Evolutionary conservation across 2,888 invertebrate genomes (phyloP).

Genomic region (Eumerus sabulonum): DNA sequence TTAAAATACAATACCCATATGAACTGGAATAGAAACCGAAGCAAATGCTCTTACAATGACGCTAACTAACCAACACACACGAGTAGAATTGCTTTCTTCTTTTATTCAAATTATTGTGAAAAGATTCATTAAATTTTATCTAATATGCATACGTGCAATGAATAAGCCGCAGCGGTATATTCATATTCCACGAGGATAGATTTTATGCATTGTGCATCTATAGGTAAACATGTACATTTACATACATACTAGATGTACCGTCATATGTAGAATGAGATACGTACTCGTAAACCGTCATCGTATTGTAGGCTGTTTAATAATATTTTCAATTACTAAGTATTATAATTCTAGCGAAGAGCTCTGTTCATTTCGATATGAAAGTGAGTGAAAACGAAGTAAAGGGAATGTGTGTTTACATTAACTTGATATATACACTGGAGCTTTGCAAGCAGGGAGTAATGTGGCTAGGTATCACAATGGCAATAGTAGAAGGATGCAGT

Average conservation of each 20-base stretch:
- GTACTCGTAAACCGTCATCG: conserved; percentile 1
- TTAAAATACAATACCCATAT: neutral
- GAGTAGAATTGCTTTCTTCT: conserved; percentile 3
- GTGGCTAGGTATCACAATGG: conserved; percentile 1
- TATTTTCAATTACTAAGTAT: conserved; percentile 67
- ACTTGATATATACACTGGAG: conserved; percentile 46
- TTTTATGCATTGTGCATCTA: conserved; percentile 37
- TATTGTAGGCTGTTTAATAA: conserved; percentile 63
- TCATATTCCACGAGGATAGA: conserved; percentile 52
- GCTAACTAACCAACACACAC: conserved; percentile 6
- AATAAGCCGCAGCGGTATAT: conserved; percentile 8
- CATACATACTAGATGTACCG: neutral
- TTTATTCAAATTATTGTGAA: conserved; percentile 42
- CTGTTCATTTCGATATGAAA: conserved; percentile 66
- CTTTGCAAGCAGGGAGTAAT: neutral
- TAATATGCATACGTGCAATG: conserved; percentile 47
- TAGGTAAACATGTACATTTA: neutral
- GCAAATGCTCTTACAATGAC: neutral
- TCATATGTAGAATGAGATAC: conserved; percentile 1
- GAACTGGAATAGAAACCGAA: neutral
- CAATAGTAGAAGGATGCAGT: conserved; percentile 45
- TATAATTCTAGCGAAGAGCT: conserved; percentile 63
- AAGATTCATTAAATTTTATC: conserved; percentile 63
- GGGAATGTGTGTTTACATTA: conserved; percentile 61
- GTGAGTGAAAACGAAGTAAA: conserved; percentile 65